These are phyloP conservation scores for Sinella curviseta DNA, from an alignment of 1,140 invertebrate genomes.

Conservation along the genomic window DNA sequence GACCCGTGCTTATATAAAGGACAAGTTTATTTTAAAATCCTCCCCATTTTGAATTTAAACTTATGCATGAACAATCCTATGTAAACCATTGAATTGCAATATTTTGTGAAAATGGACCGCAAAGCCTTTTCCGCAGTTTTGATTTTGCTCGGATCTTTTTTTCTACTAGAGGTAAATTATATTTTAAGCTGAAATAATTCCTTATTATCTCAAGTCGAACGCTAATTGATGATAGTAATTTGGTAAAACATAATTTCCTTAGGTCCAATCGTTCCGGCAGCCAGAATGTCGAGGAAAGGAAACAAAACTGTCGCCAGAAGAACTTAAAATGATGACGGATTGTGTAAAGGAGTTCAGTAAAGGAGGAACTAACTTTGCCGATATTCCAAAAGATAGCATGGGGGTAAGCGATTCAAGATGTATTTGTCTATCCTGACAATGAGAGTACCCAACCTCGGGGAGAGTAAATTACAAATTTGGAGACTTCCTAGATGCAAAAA, in stretches of 20 bases:
- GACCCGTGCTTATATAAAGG: too few species aligned
- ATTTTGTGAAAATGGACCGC: neutral
- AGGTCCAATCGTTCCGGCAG: neutral
- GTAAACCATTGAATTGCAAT: too few species aligned
- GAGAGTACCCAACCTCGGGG: too few species aligned
- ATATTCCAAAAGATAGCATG: slow-evolving; percentile 35
- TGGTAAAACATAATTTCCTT: neutral
- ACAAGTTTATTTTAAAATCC: too few species aligned
- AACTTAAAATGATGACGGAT: slow-evolving; percentile 26
- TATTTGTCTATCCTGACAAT: too few species aligned
- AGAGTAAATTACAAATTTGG: too few species aligned
- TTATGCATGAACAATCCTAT: too few species aligned
- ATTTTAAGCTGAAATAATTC: neutral
- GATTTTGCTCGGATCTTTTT: neutral
- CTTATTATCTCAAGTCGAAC: neutral
- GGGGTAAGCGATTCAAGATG: neutral
- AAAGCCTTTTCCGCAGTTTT: neutral
- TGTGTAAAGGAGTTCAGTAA: slow-evolving; percentile 31
- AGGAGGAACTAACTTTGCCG: neutral
- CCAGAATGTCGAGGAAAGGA: slow-evolving; percentile 39
- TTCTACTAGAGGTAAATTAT: neutral
- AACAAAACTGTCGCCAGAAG: slow-evolving; percentile 20
- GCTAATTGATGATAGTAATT: too few species aligned
- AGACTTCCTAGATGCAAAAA: neutral
- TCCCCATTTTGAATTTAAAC: too few species aligned